A percentile compares a stretch with the other conserved stretches of the same genome.
phyloP scores from a whole-genome alignment of 2,888 invertebrate species.

The Invenusta paracnida region DNA sequence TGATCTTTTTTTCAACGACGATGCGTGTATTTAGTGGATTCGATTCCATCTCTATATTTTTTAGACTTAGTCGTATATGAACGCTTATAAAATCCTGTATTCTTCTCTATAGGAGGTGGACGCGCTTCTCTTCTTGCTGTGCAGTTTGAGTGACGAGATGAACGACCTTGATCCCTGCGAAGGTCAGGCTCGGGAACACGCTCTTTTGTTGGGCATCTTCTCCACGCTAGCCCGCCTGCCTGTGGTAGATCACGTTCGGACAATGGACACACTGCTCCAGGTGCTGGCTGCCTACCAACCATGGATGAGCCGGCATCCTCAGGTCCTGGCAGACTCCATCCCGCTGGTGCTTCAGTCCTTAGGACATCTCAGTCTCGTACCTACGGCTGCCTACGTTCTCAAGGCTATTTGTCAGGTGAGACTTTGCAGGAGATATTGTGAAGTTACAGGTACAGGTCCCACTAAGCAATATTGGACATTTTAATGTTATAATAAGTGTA shows the following conservation, averaged over 20 bases:
- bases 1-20: too few relatives aligned
- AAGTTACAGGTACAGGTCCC: too few relatives aligned
- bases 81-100: too few relatives aligned
- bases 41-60: too few relatives aligned
- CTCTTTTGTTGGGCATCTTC: conserved; percentile 9
- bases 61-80: too few relatives aligned
- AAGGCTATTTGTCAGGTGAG: neutral
- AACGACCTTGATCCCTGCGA: conserved; percentile 14
- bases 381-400: neutral
- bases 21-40: too few relatives aligned
- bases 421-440: too few relatives aligned
- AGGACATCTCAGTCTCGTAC: neutral
- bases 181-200: neutral
- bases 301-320: neutral
- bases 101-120: conserved; percentile 19
- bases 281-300: conserved; percentile 24
- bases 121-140: conserved; percentile 21
- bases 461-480: too few relatives aligned
- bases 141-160: neutral
- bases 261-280: conserved; percentile 11
- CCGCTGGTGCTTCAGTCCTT: neutral
- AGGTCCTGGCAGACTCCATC: neutral
- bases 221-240: neutral
- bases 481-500: too few relatives aligned
- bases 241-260: neutral